Conservation (phyloP, 2,797 vertebrate species). For the Microtus obscurus region DNA sequence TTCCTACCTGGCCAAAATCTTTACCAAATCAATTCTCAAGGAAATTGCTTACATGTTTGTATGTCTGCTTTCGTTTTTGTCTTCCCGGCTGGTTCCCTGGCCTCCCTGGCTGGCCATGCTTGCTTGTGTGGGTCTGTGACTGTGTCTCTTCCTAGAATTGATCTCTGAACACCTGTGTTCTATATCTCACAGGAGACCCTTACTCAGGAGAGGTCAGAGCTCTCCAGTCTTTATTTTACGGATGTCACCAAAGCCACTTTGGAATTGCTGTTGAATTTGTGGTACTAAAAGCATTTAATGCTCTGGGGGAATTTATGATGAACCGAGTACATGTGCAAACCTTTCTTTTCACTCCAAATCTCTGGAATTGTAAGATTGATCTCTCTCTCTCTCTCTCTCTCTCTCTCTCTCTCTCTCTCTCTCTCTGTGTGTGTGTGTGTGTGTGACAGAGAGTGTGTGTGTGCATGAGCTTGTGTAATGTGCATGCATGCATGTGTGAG, state of each 20-base stretch:
- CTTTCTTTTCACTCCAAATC: not conserved
- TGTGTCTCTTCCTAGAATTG: not conserved
- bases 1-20: not conserved
- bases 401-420: too few species aligned
- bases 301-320: not conserved
- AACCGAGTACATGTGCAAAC: not conserved
- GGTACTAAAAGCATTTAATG: not conserved
- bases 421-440: too few species aligned
- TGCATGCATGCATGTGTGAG: too few species aligned
- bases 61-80: conserved; percentile 1
- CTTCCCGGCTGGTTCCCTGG: not conserved
- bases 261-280: not conserved
- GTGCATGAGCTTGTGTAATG: not conserved
- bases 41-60: not conserved
- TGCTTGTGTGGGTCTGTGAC: not conserved
- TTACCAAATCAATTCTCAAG: not conserved
- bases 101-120: not conserved
- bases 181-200: not conserved
- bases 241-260: not conserved
- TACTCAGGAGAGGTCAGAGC: not conserved
- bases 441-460: too few species aligned
- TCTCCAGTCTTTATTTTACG: not conserved
- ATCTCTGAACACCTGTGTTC: not conserved
- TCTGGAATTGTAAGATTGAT: not conserved
- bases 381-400: too few species aligned